A percentile compares a stretch with the other conserved stretches of the same genome.
Evolutionary conservation across 2,797 vertebrate genomes (phyloP).

Genomic region (Chromobotia macracanthus): DNA sequence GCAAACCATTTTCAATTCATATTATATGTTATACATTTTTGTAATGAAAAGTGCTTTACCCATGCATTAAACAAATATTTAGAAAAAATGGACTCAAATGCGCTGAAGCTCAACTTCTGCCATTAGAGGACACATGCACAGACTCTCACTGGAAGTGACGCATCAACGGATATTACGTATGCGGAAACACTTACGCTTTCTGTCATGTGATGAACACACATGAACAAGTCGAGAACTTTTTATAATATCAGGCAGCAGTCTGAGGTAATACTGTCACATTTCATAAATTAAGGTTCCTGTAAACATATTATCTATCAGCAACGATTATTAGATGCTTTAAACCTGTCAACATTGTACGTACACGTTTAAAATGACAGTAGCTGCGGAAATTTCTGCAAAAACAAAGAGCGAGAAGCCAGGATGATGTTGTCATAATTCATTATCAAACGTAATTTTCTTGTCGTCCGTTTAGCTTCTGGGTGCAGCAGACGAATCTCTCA

Average conservation of each 20-base stretch:
- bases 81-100: neutral
- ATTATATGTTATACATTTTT: too few relatives aligned
- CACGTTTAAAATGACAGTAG: neutral
- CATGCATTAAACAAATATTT: neutral
- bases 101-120: neutral
- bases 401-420: neutral
- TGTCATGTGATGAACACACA: conserved; percentile 66
- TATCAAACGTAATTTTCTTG: neutral
- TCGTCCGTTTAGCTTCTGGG: conserved; percentile 40
- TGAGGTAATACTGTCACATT: conserved; percentile 35
- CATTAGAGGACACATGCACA: conserved; percentile 44
- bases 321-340: neutral
- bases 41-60: neutral
- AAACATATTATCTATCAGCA: neutral
- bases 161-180: conserved; percentile 44
- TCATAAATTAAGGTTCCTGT: neutral
- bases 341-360: neutral
- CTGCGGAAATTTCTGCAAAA: neutral
- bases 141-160: conserved; percentile 34
- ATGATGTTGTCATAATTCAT: neutral
- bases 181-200: conserved; percentile 53
- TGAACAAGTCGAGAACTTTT: conserved; percentile 36
- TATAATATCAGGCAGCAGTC: neutral
- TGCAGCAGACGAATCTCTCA: neutral
- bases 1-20: too few relatives aligned